Evolutionary conservation across 2,888 invertebrate genomes (phyloP).

Genomic region (Drosophila mayaguana): DNA sequence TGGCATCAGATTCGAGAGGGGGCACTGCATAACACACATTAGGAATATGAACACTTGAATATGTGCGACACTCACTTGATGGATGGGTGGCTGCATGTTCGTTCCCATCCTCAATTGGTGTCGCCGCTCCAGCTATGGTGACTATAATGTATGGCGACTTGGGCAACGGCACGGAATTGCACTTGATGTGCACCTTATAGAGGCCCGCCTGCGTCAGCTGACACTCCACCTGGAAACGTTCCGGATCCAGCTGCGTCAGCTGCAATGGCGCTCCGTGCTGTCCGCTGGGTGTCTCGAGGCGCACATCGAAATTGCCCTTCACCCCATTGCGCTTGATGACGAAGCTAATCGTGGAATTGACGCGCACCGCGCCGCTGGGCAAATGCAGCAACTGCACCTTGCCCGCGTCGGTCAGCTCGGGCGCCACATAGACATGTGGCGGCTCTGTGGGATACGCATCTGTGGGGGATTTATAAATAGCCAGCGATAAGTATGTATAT

Average conservation of each 20-base stretch:
- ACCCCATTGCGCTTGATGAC: constrained; percentile 83
- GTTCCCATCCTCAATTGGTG: constrained; percentile 3
- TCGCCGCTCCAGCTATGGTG: constrained; percentile 68
- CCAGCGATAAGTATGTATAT: constrained; percentile 2
- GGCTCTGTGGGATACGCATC: constrained; percentile 79
- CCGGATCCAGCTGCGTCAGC: constrained; percentile 79
- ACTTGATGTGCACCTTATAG: constrained; percentile 83
- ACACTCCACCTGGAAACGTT: constrained; percentile 78
- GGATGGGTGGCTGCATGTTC: constrained; percentile 6
- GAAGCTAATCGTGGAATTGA: constrained; percentile 75
- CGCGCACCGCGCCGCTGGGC: constrained; percentile 81
- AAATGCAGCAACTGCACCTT: constrained; percentile 83
- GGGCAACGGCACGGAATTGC: constrained; percentile 82
- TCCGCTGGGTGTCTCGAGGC: constrained; percentile 82
- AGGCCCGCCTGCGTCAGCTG: constrained; percentile 77
- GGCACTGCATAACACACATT: constrained; percentile 58
- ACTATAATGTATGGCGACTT: constrained; percentile 83
- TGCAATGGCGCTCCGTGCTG: constrained; percentile 64
- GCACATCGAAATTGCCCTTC: constrained; percentile 84
- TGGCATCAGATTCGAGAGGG: constrained; percentile 79
- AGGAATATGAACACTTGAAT: neutral
- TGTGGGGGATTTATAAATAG: constrained; percentile 52
- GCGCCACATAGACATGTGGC: constrained; percentile 79
- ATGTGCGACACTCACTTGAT: constrained; percentile 18
- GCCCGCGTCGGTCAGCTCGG: constrained; percentile 82